Evolutionary conservation across 2,797 vertebrate genomes (phyloP).

Genomic region (Scolopax rusticola): DNA sequence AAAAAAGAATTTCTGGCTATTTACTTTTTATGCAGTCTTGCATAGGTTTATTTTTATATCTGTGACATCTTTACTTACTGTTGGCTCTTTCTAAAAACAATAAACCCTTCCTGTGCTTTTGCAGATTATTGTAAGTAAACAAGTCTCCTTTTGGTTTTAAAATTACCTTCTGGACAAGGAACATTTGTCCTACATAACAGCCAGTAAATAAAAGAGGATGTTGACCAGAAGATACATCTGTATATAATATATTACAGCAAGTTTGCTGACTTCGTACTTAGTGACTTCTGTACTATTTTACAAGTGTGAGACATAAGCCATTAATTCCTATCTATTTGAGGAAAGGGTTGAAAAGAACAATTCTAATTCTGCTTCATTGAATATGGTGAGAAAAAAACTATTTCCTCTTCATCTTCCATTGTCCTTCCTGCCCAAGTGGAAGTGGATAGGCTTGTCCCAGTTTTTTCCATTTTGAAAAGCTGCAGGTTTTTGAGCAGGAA

Average conservation of each 20-base stretch:
- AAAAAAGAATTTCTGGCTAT: background rate
- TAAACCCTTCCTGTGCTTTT: slow-evolving; percentile 39
- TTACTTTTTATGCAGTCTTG: background rate
- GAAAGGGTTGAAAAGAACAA: background rate
- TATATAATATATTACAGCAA: background rate
- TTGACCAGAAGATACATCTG: background rate
- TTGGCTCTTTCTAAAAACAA: slow-evolving; percentile 28
- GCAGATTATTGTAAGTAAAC: slow-evolving; percentile 5
- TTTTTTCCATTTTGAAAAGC: background rate
- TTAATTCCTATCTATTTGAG: background rate
- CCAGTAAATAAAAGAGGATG: background rate
- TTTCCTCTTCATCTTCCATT: background rate
- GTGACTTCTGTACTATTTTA: background rate
- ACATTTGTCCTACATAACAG: slow-evolving; percentile 27
- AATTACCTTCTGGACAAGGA: slow-evolving; percentile 21
- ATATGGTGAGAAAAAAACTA: background rate
- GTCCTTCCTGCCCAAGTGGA: background rate
- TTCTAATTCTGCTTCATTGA: background rate
- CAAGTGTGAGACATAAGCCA: background rate
- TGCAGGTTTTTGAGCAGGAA: background rate
- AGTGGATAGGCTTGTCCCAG: background rate
- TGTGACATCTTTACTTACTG: slow-evolving; percentile 2
- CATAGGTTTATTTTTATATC: slow-evolving; percentile 30
- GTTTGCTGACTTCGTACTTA: background rate
- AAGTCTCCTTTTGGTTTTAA: slow-evolving; percentile 35